phyloP scores from a whole-genome alignment of 2,888 invertebrate genomes.

The Eristalis arbustorum region DNA sequence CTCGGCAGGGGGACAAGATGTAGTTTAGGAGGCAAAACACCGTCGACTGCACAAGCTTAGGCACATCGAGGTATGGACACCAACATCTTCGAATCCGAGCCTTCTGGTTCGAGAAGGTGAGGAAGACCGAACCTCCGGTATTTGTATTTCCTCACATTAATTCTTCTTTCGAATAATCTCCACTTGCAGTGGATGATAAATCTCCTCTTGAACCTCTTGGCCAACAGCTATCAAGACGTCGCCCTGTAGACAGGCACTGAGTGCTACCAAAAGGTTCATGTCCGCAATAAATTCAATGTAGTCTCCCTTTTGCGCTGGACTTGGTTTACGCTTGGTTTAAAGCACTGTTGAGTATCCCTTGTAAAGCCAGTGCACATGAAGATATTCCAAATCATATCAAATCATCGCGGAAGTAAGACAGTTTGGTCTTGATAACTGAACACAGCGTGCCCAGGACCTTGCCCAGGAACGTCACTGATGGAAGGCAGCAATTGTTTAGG shows the following conservation, averaged over 20 bases:
- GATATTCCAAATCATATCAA: constrained; percentile 82
- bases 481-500: too few species aligned
- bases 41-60: too few species aligned
- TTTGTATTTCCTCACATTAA: constrained; percentile 1
- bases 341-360: constrained; percentile 80
- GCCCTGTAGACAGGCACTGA: constrained; percentile 81
- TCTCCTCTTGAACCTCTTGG: constrained; percentile 78
- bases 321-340: constrained; percentile 81
- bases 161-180: constrained; percentile 78
- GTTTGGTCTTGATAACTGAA: too few species aligned
- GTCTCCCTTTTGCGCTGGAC: constrained; percentile 80
- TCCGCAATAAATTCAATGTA: constrained; percentile 82
- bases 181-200: constrained; percentile 79
- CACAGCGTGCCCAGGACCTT: too few species aligned
- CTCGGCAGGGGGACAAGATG: too few species aligned
- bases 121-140: too few species aligned
- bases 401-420: too few species aligned
- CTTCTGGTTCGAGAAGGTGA: too few species aligned
- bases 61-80: too few species aligned
- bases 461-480: too few species aligned
- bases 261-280: constrained; percentile 80
- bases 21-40: too few species aligned
- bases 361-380: constrained; percentile 82
- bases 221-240: constrained; percentile 80
- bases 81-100: too few species aligned